phyloP scores from a whole-genome alignment of 1,140 invertebrate species.

The Antheraea pernyi region DNA sequence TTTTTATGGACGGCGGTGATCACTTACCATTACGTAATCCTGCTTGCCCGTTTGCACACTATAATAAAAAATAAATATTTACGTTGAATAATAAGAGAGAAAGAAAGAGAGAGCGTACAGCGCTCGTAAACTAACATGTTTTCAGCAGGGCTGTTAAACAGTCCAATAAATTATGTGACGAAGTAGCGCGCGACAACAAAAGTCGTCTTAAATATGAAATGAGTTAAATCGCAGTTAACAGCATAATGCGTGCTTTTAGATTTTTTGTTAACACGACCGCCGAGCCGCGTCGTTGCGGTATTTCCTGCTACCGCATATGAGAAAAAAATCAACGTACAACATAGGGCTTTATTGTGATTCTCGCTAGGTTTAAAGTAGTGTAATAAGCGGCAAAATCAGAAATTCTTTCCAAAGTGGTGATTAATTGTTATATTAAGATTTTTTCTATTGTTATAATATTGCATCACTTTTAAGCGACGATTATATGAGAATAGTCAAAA shows the following conservation, averaged over 20 bases:
- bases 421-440: conserved; percentile 74
- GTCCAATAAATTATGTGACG: conserved; percentile 58
- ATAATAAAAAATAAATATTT: no score
- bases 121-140: conserved; percentile 11
- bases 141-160: conserved; percentile 21
- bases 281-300: conserved; percentile 44
- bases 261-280: conserved; percentile 66
- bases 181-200: conserved; percentile 57
- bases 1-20: no score
- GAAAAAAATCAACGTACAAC: conserved; percentile 24
- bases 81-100: no score
- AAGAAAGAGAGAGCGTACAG: no score
- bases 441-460: conserved; percentile 70
- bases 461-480: conserved; percentile 59
- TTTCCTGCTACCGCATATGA: conserved; percentile 64
- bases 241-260: conserved; percentile 70
- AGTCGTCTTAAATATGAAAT: conserved; percentile 72
- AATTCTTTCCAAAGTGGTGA: conserved; percentile 65
- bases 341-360: not conserved
- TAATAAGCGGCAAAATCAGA: conserved; percentile 30
- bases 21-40: no score
- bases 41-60: no score
- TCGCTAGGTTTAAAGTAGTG: conserved; percentile 34
- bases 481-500: conserved; percentile 25
- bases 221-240: conserved; percentile 75